These are phyloP conservation scores for Chlamydotis undulata DNA, from an alignment of 2,113 vertebrate species.

Conservation along the genomic window DNA sequence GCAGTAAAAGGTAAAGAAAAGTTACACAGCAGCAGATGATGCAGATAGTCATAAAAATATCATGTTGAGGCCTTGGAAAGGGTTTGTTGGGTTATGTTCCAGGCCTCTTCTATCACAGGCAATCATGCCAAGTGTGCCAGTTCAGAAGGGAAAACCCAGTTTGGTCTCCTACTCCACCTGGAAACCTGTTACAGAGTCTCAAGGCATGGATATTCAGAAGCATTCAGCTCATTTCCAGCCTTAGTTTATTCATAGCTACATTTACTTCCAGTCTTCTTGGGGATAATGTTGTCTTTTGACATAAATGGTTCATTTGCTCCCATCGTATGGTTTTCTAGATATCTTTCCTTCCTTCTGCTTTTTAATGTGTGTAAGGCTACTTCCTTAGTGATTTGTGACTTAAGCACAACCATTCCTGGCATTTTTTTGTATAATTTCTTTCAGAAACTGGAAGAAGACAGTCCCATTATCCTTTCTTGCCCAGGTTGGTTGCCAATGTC, in stretches of 20 bases:
- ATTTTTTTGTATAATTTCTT: neutral
- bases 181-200: neutral
- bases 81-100: neutral
- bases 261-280: neutral
- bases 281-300: neutral
- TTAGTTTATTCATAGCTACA: neutral
- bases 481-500: neutral
- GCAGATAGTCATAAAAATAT: neutral
- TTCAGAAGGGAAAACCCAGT: neutral
- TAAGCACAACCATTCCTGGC: neutral
- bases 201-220: neutral
- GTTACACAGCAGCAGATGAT: neutral
- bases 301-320: neutral
- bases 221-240: neutral
- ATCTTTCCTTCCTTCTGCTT: neutral
- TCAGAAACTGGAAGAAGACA: neutral
- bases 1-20: neutral
- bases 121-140: fast-evolving
- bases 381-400: neutral
- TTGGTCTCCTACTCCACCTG: neutral
- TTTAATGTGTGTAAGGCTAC: neutral
- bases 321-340: neutral
- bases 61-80: neutral
- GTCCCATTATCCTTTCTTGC: neutral
- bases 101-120: neutral